phyloP scores from a whole-genome alignment of 2,797 vertebrate genomes.

The Mionectes olivaceus region DNA sequence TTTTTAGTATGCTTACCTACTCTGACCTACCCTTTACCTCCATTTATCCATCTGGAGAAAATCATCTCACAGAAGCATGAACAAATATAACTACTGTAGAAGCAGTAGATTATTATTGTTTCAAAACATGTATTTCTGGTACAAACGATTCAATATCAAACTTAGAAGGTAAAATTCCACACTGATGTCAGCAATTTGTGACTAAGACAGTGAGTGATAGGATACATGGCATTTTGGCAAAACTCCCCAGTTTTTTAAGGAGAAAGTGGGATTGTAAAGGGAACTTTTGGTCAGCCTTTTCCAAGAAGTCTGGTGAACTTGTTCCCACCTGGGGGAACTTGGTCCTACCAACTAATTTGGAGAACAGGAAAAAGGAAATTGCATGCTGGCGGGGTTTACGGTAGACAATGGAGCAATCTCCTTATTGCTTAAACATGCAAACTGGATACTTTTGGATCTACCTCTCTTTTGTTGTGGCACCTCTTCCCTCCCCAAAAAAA shows the following conservation, averaged over 20 bases:
- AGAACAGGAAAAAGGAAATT: constrained; percentile 83
- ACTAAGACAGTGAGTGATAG: background rate
- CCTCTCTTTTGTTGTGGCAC: constrained; percentile 38
- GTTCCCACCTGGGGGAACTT: constrained; percentile 63
- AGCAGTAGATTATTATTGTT: background rate
- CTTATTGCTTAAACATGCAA: constrained; percentile 76
- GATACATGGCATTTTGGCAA: background rate
- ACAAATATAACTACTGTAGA: background rate
- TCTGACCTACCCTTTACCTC: background rate
- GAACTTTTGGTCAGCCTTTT: constrained; percentile 12
- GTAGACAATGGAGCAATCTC: constrained; percentile 64
- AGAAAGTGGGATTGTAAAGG: background rate
- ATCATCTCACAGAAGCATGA: background rate
- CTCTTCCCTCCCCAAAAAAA: background rate
- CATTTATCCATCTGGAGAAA: background rate
- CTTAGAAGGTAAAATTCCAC: background rate
- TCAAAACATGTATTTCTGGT: background rate
- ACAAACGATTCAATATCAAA: background rate
- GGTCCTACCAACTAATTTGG: constrained; percentile 72
- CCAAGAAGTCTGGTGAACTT: constrained; percentile 48
- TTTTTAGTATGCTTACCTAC: background rate
- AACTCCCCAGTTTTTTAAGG: background rate
- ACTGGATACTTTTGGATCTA: background rate
- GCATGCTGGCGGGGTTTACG: constrained; percentile 58
- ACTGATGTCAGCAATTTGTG: background rate